These are phyloP conservation scores for Melinopterus prodromus DNA, from an alignment of 2,888 invertebrate genomes.

Conservation along the genomic window DNA sequence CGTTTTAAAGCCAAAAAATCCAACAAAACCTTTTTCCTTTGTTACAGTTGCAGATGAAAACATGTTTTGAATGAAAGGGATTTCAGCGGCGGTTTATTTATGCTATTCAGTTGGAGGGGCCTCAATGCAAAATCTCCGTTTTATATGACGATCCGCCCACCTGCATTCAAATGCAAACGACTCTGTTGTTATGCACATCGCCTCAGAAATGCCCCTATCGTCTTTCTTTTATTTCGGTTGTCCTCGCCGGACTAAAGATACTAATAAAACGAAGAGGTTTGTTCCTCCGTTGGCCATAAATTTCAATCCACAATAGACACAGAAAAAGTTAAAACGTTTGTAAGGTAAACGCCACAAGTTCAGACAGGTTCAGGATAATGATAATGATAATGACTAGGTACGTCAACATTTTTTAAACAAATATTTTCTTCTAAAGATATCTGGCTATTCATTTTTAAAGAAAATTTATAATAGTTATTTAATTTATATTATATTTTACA, in stretches of 20 bases:
- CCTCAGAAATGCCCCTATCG: background rate
- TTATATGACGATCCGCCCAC: background rate
- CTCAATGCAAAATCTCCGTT: background rate
- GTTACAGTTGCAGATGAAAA: background rate
- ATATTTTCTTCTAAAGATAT: too few species aligned
- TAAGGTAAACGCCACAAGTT: too few species aligned
- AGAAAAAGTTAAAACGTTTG: too few species aligned
- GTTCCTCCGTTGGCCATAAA: too few species aligned
- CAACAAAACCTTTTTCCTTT: background rate
- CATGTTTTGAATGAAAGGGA: conserved; percentile 4
- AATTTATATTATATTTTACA: too few species aligned
- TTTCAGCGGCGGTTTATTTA: background rate
- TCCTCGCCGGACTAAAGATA: background rate
- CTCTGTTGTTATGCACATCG: background rate
- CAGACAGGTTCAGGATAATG: too few species aligned
- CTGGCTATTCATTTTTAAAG: too few species aligned
- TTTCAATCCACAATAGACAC: too few species aligned
- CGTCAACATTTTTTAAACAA: too few species aligned
- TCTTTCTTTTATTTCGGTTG: too few species aligned
- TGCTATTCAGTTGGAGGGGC: background rate
- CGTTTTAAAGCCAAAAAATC: background rate
- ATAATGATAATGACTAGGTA: too few species aligned
- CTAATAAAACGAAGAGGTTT: background rate
- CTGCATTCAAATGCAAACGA: background rate
- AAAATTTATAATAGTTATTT: too few species aligned